These are phyloP conservation scores for Boleophthalmus pectinirostris DNA, from an alignment of 2,113 vertebrate genomes.

Conservation along the genomic window DNA sequence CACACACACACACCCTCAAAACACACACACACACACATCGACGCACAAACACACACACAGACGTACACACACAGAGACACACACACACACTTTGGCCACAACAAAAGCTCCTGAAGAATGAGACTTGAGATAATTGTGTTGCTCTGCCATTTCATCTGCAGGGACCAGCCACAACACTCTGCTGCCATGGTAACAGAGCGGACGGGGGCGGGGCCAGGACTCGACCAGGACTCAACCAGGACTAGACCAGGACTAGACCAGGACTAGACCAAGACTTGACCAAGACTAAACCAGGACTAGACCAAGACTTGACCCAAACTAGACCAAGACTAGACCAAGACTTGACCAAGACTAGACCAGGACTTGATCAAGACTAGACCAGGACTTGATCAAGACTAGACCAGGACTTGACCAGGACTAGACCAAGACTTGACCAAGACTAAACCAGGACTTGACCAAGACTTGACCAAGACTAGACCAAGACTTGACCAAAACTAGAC, in stretches of 20 bases:
- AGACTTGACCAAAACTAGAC: no score
- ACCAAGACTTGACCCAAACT: not conserved
- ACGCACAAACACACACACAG: not conserved
- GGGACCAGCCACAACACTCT: conserved; percentile 65
- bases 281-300: not conserved
- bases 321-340: not conserved
- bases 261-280: no score
- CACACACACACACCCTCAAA: not conserved
- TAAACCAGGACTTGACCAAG: not conserved
- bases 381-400: not conserved
- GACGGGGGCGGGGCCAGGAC: not conserved
- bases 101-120: conserved; percentile 77
- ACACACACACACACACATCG: conserved; percentile 57
- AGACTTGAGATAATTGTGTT: conserved; percentile 80
- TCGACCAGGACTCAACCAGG: not conserved
- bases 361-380: not conserved
- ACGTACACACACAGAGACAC: conserved; percentile 9
- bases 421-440: no score
- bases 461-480: not conserved
- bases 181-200: not conserved
- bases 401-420: not conserved
- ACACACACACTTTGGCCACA: conserved; percentile 73
- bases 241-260: not conserved
- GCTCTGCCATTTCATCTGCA: conserved; percentile 79
- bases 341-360: not conserved